Base-by-base conservation (phyloP, 1,140 invertebrate species). In the Lasioglossum albipes region DNA sequence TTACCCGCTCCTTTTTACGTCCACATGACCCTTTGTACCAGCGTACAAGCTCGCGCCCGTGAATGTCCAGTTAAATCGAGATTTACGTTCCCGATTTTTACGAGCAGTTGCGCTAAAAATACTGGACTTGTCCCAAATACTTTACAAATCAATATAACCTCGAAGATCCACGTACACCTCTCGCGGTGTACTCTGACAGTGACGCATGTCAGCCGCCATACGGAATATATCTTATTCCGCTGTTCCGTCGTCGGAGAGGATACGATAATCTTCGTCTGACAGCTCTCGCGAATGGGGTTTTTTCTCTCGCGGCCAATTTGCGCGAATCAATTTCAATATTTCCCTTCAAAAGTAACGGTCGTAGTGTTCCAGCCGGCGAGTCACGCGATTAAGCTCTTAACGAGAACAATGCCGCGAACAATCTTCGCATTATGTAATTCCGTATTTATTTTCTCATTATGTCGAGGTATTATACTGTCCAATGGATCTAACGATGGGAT, bases 81-180 rank as follows among this genome's bases (percentile, higher is more conserved):
- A 84, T 84, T 84, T 84, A 84, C 82, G 27, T 27, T 69, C 18
- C 74, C 31, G 42, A 76, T 76, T 73, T 84, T 84, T 81, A 83
- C 69, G 81, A 71, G 41, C 62, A 45, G 54, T 62, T 67, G 54
- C 66, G 66, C 42, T 67, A 67, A 67, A 67, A 67, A 67, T 67
- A 67, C 9, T 49, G n/a, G 66, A 67, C 16, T 22, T 27, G 66
- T 52, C 20, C 42, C 66, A 18, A 64, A 73, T 73, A 18, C 16
- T 45, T 73, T 59, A n/a, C 54, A 59, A 62, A 61, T 73, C 59
- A n/a, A 59, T n/a, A 18, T 13, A 12, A 18, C 27, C 41, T 16
- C 70, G 57, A 22, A 2, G 6, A 36, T 36, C 36, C 54, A 61
- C 7, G 45, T 6, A 16, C 9, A 3, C 12, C 2, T 4, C 16